Evolutionary conservation across 1,140 invertebrate genomes (phyloP).

Genomic region (Gryon sp.): DNA sequence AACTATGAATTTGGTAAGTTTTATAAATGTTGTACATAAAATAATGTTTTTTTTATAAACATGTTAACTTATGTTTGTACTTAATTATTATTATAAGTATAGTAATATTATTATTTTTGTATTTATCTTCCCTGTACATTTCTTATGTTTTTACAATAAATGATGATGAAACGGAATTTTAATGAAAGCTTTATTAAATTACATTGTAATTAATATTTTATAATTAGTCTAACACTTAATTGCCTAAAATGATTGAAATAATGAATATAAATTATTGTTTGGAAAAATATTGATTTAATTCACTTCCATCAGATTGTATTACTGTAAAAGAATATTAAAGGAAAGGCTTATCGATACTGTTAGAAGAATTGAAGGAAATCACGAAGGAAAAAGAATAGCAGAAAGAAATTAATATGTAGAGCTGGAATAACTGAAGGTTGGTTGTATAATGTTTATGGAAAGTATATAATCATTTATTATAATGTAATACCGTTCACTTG

Average conservation of each 20-base stretch:
- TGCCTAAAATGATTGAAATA: too few relatives aligned
- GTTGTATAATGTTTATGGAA: constrained; percentile 46
- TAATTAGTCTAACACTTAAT: too few relatives aligned
- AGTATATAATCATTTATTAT: constrained; percentile 13
- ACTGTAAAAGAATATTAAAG: too few relatives aligned
- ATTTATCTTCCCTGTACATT: constrained; percentile 28
- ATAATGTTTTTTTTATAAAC: not conserved
- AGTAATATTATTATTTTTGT: constrained; percentile 1
- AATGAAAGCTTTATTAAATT: not conserved
- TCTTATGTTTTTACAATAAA: constrained; percentile 25
- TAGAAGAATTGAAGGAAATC: constrained; percentile 56
- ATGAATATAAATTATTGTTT: too few relatives aligned
- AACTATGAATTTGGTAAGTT: constrained; percentile 8
- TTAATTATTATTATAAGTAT: constrained; percentile 24
- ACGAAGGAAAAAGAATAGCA: constrained; percentile 35
- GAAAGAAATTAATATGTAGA: constrained; percentile 40
- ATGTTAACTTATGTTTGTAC: not conserved
- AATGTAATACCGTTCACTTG: constrained; percentile 1
- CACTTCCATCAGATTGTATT: too few relatives aligned
- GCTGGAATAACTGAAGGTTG: constrained; percentile 33
- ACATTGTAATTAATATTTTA: too few relatives aligned
- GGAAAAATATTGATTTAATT: too few relatives aligned
- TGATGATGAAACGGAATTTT: not conserved
- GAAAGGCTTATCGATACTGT: constrained; percentile 48
- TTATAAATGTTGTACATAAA: not conserved